Base-by-base conservation (phyloP, 2,888 invertebrate genomes). In the Trileptium ribeirensis region DNA sequence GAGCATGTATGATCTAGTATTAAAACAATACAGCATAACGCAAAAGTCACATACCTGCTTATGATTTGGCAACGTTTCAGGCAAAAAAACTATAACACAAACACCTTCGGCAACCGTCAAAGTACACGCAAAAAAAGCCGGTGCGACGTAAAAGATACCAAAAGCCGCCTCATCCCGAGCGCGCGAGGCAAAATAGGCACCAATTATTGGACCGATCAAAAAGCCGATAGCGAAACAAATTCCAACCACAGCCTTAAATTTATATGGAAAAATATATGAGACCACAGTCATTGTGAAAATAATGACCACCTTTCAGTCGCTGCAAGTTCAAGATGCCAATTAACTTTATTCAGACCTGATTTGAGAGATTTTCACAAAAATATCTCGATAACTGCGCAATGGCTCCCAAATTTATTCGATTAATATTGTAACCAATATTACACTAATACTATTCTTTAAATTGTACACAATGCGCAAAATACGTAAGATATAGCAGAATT, bases 181-280 rank as follows among this genome's bases (percentile, higher is more conserved):
- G 89, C 91, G 92, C 85, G 91, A 91, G 0, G 95, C 93, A 89
- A 96, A 95, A 88, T 92, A 91, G 1, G 97, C 97, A 36, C 98
- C 98, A 84, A 97, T 95, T 89, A 96, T 91, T 0, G 98, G 98
- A 0, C 98, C 98, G 83, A 96, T 90, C 86, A 97, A 94, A 90
- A 99, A 99, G n/a, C 97, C 98, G 83, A 99, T 90, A 0, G 97
- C 97, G 90, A 99, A 99, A 3, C 98, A 96, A 86, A 97, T 93
- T 19, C 99, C 99, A 83, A 99, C 94, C 79, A 97, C 90, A n/a
- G 98, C 97, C 95, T 95, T 86, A 67, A 90, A 86, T 75, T 2
- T n/a, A n/a, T n/a, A n/a, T n/a, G n/a, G n/a, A n/a, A n/a, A n/a
- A n/a, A n/a, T n/a, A n/a, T n/a, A n/a, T n/a, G n/a, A n/a, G n/a